These are phyloP conservation scores for Callipepla californica DNA, from an alignment of 2,113 vertebrate species.

Conservation along the genomic window DNA sequence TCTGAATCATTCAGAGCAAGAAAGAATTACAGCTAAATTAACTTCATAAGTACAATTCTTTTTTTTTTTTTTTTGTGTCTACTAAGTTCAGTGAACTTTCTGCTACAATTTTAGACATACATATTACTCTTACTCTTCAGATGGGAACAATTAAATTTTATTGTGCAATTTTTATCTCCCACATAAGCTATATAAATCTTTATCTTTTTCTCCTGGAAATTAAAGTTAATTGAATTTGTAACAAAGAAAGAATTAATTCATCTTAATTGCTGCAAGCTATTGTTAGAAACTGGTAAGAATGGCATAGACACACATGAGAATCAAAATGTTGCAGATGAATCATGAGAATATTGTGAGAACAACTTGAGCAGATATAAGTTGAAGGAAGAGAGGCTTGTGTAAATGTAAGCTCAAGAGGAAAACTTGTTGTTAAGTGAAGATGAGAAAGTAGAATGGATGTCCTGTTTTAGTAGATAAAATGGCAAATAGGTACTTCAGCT, in stretches of 20 bases:
- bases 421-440: too few relatives aligned
- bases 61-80: not conserved
- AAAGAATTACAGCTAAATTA: not conserved
- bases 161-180: not conserved
- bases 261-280: not conserved
- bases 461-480: too few relatives aligned
- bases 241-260: not conserved
- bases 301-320: not conserved
- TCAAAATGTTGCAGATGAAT: not conserved
- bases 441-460: too few relatives aligned
- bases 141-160: not conserved
- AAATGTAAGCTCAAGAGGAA: too few relatives aligned
- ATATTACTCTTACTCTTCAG: not conserved
- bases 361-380: too few relatives aligned
- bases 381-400: too few relatives aligned
- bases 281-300: not conserved
- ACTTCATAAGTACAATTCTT: not conserved
- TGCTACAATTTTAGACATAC: not conserved
- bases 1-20: not conserved
- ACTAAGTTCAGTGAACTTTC: not conserved
- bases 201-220: not conserved
- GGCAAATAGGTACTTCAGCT: too few relatives aligned
- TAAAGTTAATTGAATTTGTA: not conserved
- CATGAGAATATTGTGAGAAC: too few relatives aligned
- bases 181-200: not conserved